phyloP scores from a whole-genome alignment of 35 echinoderm and acorn worm genomes.

The Anneissia japonica region DNA sequence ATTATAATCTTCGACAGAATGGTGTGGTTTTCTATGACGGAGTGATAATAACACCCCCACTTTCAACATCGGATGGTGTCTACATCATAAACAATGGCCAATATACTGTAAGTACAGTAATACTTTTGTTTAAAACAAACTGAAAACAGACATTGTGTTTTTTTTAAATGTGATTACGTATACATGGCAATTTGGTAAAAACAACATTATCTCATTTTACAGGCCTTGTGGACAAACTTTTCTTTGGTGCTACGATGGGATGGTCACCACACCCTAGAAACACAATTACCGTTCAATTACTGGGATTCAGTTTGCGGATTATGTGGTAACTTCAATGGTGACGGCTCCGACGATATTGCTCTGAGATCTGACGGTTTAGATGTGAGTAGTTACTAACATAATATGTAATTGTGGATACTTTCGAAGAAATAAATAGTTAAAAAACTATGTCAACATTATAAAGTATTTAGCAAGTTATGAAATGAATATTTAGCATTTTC shows the following conservation, averaged over 20 bases:
- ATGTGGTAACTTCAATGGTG: slow-evolving; percentile 62
- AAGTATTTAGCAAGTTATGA: too few relatives aligned
- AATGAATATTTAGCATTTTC: background rate
- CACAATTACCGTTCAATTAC: slow-evolving; percentile 16
- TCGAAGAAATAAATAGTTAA: too few relatives aligned
- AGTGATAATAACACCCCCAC: slow-evolving; percentile 2
- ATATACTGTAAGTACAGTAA: too few relatives aligned
- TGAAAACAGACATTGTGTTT: too few relatives aligned
- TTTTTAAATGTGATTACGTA: too few relatives aligned
- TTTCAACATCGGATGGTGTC: background rate
- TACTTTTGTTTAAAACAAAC: too few relatives aligned
- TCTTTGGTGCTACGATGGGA: slow-evolving; percentile 48
- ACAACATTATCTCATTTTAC: background rate
- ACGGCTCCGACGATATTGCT: slow-evolving; percentile 31
- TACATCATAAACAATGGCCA: background rate
- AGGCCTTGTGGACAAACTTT: slow-evolving; percentile 56
- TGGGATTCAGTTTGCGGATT: slow-evolving; percentile 54
- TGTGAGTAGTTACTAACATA: too few relatives aligned
- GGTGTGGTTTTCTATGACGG: background rate
- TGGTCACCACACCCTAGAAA: background rate
- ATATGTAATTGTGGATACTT: too few relatives aligned
- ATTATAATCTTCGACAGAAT: background rate
- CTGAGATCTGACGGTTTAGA: too few relatives aligned
- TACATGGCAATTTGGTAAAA: too few relatives aligned
- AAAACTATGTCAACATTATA: too few relatives aligned